A percentile compares a stretch with the other conserved stretches of the same genome.
Conservation (phyloP, 2,888 invertebrate genomes). For the Dryobotodes eremita region DNA sequence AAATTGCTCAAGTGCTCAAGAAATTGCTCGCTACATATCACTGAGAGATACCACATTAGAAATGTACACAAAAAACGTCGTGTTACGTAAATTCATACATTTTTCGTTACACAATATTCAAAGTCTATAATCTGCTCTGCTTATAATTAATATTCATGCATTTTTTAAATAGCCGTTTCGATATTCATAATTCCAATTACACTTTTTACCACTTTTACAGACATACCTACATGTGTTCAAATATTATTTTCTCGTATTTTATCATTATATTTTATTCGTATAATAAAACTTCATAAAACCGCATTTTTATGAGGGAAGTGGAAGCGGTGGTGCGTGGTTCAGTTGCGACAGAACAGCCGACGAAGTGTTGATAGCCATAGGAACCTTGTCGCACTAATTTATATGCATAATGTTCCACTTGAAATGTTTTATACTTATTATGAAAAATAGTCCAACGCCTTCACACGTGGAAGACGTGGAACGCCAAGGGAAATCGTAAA, state of each 20-base stretch:
- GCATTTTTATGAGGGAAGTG: slow-evolving; percentile 82
- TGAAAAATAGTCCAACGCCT: slow-evolving; percentile 78
- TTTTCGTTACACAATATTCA: slow-evolving; percentile 53
- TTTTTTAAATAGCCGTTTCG: slow-evolving; percentile 48
- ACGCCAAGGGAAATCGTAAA: slow-evolving; percentile 75
- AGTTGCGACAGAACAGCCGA: slow-evolving; percentile 75
- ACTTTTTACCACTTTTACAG: slow-evolving; percentile 48
- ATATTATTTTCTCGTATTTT: slow-evolving; percentile 45
- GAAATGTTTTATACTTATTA: slow-evolving; percentile 81
- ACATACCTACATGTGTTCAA: slow-evolving; percentile 25
- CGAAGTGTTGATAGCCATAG: slow-evolving; percentile 78
- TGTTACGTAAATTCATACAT: slow-evolving; percentile 48
- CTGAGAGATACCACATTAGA: slow-evolving; percentile 24
- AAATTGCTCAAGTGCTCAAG: slow-evolving; percentile 43
- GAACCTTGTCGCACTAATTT: slow-evolving; percentile 82
- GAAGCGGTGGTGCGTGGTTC: slow-evolving; percentile 67
- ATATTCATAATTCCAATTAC: slow-evolving; percentile 55
- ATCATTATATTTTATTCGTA: slow-evolving; percentile 63
- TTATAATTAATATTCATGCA: slow-evolving; percentile 60
- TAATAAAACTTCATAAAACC: slow-evolving; percentile 74
- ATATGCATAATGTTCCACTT: slow-evolving; percentile 78
- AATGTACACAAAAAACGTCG: slow-evolving; percentile 37
- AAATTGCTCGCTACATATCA: slow-evolving; percentile 21
- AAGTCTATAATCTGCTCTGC: slow-evolving; percentile 36
- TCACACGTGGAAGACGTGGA: slow-evolving; percentile 66